Evolutionary conservation across 1,140 invertebrate species (phyloP), one percentile per base, ranked within the genome.

Genomic region (Drosophila quadrilineata): DNA sequence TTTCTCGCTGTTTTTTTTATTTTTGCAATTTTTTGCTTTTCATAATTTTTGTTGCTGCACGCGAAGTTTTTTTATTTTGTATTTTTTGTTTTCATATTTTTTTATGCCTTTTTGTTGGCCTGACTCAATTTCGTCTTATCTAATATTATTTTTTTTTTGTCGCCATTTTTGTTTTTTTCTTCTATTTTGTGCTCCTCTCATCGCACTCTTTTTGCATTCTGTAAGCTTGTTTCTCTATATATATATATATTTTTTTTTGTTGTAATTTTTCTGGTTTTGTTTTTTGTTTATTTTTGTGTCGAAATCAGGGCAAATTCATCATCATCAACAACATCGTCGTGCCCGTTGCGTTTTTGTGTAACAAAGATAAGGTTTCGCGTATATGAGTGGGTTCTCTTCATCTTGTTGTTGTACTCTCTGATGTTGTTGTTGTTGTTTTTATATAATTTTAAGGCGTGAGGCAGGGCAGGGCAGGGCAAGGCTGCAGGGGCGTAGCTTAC

Each of bases 221-320:
- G n/a, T n/a, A n/a, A n/a, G n/a, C n/a, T 12, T 26, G 6, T 45
- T 60, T 17, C 17, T 63, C 19, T 26, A n/a, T n/a, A n/a, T n/a
- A n/a, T n/a, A n/a, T n/a, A n/a, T n/a, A n/a, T n/a, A n/a, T 12
- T 21, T 22, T 49, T 46, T 31, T 17, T 56, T 64, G 1, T 29
- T 63, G 40, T 38, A 28, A 33, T 57, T 49, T 58, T 41, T 64
- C 6, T 14, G 10, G 28, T 54, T 31, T n/a, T 12, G 19, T 41
- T 40, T 76, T 76, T 72, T 73, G 79, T 77, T 84, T 85, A 63
- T 84, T 84, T 85, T 84, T 85, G 57, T 85, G 79, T 85, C 79
- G 79, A 84, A 84, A 84, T 84, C 79, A 84, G 79, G 79, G 79
- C 79, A 77, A 85, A 84, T 80, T 82, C 76, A 82, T 84, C 79